These are phyloP conservation scores for Micromesistius poutassou DNA, from an alignment of 2,797 vertebrate genomes.

Conservation along the genomic window DNA sequence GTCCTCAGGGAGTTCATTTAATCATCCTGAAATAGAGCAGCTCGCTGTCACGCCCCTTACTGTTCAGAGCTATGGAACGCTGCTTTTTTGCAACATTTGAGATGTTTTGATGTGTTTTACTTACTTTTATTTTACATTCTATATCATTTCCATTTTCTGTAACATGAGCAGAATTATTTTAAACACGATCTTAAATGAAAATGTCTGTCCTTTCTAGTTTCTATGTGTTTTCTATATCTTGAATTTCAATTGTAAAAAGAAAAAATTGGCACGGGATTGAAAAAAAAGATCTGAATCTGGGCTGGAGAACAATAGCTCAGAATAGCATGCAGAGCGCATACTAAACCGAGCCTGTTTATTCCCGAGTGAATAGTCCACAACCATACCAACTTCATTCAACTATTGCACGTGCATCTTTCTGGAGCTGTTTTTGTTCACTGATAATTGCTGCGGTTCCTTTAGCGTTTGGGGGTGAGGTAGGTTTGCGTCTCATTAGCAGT, in stretches of 20 bases:
- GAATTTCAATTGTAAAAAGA: background rate
- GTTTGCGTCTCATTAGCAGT: conserved; percentile 1
- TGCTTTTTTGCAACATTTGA: background rate
- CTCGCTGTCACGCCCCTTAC: background rate
- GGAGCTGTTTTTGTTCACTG: conserved; percentile 7
- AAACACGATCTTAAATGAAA: background rate
- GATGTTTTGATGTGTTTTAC: background rate
- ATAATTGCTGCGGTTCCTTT: conserved; percentile 3
- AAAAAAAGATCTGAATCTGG: background rate
- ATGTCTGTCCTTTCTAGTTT: background rate
- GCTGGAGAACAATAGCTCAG: background rate
- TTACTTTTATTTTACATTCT: background rate
- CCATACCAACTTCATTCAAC: background rate
- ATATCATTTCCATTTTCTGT: background rate
- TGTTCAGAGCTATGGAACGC: background rate
- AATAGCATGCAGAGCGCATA: too few species aligned
- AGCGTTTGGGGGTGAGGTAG: background rate
- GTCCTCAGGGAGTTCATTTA: background rate
- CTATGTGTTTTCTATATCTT: background rate
- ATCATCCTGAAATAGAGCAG: background rate
- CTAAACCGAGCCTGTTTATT: too few species aligned
- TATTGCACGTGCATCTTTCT: background rate
- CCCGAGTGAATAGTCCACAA: background rate
- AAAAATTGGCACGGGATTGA: background rate
- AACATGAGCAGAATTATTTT: background rate